Conservation (phyloP, 2,797 vertebrate species). For the Oryzias sinensis region DNA sequence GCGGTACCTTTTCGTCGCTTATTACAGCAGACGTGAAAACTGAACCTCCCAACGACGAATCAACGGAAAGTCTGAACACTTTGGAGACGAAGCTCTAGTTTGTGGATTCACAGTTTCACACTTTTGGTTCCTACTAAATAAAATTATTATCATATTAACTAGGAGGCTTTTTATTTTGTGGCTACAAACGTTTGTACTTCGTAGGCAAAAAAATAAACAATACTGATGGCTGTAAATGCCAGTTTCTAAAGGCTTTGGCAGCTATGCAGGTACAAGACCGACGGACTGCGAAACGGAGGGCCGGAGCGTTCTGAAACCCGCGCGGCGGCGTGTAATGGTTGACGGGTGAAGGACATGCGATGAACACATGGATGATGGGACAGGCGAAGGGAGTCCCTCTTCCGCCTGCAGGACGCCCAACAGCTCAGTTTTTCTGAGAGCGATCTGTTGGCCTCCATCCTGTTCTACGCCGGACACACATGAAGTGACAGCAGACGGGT, state of each 20-base stretch:
- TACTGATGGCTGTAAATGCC: constrained; percentile 10
- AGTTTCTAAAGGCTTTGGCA: constrained; percentile 32
- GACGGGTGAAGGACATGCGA: constrained; percentile 21
- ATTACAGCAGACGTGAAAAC: constrained; percentile 12
- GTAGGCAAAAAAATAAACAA: constrained; percentile 9
- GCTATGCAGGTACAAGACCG: constrained; percentile 14
- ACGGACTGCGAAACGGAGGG: constrained; percentile 1
- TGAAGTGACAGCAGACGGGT: constrained; percentile 11
- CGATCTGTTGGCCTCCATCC: too few species aligned
- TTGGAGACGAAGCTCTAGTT: not conserved
- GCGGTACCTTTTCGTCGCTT: constrained; percentile 5
- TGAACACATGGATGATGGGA: constrained; percentile 37
- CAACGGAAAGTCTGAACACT: constrained; percentile 3
- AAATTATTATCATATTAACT: not conserved
- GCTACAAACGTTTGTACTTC: constrained; percentile 24
- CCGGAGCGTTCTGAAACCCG: not conserved
- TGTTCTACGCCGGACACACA: constrained; percentile 20
- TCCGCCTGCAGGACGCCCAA: constrained; percentile 11
- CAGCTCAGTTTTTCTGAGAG: constrained; percentile 3
- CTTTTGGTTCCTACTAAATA: constrained; percentile 20
- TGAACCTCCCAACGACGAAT: not conserved
- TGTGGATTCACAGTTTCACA: constrained; percentile 46
- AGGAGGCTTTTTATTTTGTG: not conserved
- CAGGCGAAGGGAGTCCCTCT: constrained; percentile 5
- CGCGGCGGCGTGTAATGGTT: constrained; percentile 38